Evolutionary conservation across 2,797 vertebrate species (phyloP).

Genomic region (Dryobates pubescens): DNA sequence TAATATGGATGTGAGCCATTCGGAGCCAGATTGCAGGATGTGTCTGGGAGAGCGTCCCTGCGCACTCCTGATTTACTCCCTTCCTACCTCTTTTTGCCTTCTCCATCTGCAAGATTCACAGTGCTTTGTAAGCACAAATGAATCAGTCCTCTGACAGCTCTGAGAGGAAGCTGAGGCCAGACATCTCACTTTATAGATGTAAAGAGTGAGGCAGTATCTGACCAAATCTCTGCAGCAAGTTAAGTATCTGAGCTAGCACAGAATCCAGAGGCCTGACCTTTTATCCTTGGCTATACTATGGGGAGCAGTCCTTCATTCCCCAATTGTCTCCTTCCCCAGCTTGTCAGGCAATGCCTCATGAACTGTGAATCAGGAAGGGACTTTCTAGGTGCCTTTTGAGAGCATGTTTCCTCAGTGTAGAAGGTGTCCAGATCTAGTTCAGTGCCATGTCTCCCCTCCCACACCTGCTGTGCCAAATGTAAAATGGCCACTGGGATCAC

Average conservation of each 20-base stretch:
- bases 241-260: not conserved
- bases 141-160: conserved; percentile 22
- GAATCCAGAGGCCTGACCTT: not conserved
- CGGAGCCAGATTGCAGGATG: not conserved
- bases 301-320: not conserved
- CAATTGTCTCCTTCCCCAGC: not conserved
- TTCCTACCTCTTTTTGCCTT: conserved; percentile 13
- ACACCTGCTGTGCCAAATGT: not conserved
- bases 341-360: not conserved
- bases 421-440: not conserved
- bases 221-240: not conserved
- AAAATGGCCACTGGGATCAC: not conserved
- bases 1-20: not conserved
- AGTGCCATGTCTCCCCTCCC: not conserved
- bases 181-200: not conserved
- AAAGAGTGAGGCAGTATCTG: not conserved
- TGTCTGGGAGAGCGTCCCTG: not conserved
- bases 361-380: not conserved
- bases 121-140: conserved; percentile 44
- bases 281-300: not conserved
- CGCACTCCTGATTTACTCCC: conserved; percentile 25
- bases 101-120: conserved; percentile 27
- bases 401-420: not conserved
- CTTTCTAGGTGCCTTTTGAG: not conserved
- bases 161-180: not conserved